Evolutionary conservation across 2,888 invertebrate species (phyloP), one percentile per base, ranked within the genome.

Genomic region (Chrysolina haemoptera): DNA sequence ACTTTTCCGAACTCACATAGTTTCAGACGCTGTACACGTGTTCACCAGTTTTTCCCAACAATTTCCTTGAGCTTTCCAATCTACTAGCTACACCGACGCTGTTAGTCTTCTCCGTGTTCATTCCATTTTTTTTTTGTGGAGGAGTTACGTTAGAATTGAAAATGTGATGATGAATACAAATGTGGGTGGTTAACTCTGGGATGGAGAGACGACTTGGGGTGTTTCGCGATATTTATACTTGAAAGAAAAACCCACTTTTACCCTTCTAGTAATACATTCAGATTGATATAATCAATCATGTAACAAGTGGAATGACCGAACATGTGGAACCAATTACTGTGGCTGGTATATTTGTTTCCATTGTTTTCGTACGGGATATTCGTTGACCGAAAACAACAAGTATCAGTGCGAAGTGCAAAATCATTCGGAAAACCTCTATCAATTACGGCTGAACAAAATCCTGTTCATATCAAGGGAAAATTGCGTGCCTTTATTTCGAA

Each of bases 1-100:
- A 55, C 20, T 62, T 18, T 67, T 53, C 40, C 64, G 35, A 63
- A 48, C 68, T 70, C 73, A 68, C 73, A 68, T 76, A 75, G 72
- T 79, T 77, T 65, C 75, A 66, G 59, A 79, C 75, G 68, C 79
- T 70, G 74, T 55, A 75, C 79, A 79, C 79, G 79, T 76, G 73
- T 75, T 70, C 70, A 65, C 71, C 69, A 74, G 70, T 79, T 79
- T 77, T 70, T 74, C 76, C 70, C 73, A 77, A 76, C 77, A 77
- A 76, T 79, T 79, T 79, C 73, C 74, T 67, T 72, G 69, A 48
- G 70, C 50, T 73, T 73, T 73, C 70, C 73, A 73, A 73, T 73
- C 69, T 73, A 65, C 62, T 62, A 6, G 59, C 59, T n/a, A n/a
- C 59, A n/a, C 11, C 35, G 59, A 27, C n/a, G 59, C 11, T 35